These are phyloP conservation scores for Gymnorhina tibicen DNA, from an alignment of 2,113 vertebrate genomes.

Conservation along the genomic window DNA sequence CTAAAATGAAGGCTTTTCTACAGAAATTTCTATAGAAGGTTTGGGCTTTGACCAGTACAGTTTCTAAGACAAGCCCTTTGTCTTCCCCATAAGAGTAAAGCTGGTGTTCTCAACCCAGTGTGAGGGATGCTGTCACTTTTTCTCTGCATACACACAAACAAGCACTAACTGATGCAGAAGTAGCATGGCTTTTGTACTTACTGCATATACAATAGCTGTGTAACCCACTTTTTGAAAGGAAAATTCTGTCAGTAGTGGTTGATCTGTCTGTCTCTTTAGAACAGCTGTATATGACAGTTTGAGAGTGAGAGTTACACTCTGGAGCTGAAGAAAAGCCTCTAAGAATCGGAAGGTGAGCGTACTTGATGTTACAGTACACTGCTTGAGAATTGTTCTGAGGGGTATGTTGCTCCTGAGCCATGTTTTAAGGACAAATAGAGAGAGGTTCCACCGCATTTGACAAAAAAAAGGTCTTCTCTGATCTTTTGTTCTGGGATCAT, in stretches of 20 bases:
- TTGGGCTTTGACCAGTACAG: not conserved
- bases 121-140: not conserved
- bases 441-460: not conserved
- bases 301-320: not conserved
- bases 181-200: not conserved
- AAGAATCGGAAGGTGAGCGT: not conserved
- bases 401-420: not conserved
- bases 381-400: not conserved
- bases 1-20: not conserved
- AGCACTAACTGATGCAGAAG: not conserved
- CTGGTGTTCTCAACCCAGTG: not conserved
- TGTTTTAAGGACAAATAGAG: not conserved
- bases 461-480: not conserved
- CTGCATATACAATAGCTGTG: not conserved
- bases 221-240: not conserved
- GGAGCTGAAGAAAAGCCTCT: not conserved
- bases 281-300: not conserved
- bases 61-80: not conserved
- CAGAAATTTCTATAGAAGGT: not conserved
- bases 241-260: not conserved
- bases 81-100: not conserved
- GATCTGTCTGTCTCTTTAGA: not conserved
- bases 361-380: not conserved
- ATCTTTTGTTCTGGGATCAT: not conserved
- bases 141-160: not conserved